Evolutionary conservation across 2,113 vertebrate species (phyloP).

Genomic region (Brachyistius frenatus): DNA sequence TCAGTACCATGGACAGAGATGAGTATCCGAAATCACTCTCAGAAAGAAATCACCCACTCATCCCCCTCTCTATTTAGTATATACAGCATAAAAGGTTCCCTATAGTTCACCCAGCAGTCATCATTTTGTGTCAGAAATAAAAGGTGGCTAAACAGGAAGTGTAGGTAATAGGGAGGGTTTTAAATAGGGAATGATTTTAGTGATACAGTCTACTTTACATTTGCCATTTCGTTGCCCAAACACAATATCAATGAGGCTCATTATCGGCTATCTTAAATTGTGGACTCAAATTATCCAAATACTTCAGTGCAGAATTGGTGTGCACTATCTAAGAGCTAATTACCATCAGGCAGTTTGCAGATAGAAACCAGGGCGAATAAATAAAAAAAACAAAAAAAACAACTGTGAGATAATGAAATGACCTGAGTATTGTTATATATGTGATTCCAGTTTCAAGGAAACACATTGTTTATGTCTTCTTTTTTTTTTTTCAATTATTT

Average conservation of each 20-base stretch:
- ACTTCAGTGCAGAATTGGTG: too few species aligned
- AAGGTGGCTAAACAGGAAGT: background rate
- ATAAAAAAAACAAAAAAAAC: too few species aligned
- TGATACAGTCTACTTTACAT: background rate
- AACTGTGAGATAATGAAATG: background rate
- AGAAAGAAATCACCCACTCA: background rate
- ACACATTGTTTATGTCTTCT: too few species aligned
- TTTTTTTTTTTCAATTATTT: too few species aligned
- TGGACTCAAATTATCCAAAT: too few species aligned
- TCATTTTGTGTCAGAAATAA: background rate
- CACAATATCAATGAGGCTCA: background rate
- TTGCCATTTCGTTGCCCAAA: background rate
- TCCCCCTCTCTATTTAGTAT: background rate
- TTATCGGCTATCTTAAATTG: background rate
- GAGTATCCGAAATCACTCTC: background rate
- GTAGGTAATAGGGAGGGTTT: too few species aligned
- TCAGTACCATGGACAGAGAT: background rate
- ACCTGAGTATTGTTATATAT: too few species aligned
- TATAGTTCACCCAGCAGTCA: background rate
- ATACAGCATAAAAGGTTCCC: background rate
- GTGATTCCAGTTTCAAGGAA: too few species aligned
- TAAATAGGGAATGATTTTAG: too few species aligned
- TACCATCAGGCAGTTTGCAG: too few species aligned
- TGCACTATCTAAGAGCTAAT: too few species aligned
- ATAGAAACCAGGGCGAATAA: too few species aligned